Evolutionary conservation across 2,888 invertebrate genomes (phyloP), one percentile per base, ranked within the genome.

Genomic region (Noctua fimbriata): DNA sequence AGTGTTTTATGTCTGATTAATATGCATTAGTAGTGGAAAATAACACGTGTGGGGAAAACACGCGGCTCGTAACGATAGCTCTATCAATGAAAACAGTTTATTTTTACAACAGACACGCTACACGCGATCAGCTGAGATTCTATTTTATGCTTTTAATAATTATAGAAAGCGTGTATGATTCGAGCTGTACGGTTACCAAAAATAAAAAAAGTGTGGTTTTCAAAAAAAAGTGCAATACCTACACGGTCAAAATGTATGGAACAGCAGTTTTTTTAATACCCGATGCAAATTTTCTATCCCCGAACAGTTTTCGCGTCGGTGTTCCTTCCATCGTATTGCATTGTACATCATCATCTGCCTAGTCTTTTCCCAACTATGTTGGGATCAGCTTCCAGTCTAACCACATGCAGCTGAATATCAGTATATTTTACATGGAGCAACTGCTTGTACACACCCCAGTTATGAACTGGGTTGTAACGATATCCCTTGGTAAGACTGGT

Each of bases 81-180:
- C 41, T 73, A 84, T 84, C 87, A 85, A 85, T 87, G 73, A 77
- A 79, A 74, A 84, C 60, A n/a, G 67, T 80, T 83, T 76, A 83
- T 83, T 73, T 87, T 76, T 79, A 58, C 65, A 65, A 2, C 32
- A 60, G 66, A 81, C 73, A 28, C 67, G 67, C 18, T 16, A n/a
- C 58, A 32, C 73, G 32, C n/a, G 66, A 73, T 69, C 67, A 76
- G 77, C 87, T 86, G 83, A 41, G 69, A 67, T 73, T 72, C 28
- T 66, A 55, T 84, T 71, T 41, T 60, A 52, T 67, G 60, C 21
- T 71, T 79, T 18, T 47, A 65, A 81, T 65, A 41, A 12, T 32
- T 81, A 63, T 55, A 63, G n/a, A 60, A 83, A 78, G 69, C 36
- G 36, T 52, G 41, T 49, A 52, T 24, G 24, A 32, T 44, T 44